phyloP scores from a whole-genome alignment of 2,888 invertebrate species.

The Callinectes sapidus region DNA sequence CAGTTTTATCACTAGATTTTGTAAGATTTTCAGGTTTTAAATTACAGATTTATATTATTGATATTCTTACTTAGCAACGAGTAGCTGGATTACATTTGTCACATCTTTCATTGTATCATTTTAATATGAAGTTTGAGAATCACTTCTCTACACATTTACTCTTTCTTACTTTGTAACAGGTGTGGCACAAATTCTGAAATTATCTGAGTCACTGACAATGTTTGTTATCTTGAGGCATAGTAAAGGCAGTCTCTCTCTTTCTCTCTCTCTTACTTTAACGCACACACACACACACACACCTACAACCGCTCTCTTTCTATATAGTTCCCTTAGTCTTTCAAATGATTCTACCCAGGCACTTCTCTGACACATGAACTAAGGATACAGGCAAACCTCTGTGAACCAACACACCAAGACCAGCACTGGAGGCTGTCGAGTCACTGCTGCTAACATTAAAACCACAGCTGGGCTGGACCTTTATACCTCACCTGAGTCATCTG shows the following conservation, averaged over 20 bases:
- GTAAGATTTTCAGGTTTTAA: no score
- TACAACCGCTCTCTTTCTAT: neutral
- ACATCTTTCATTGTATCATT: no score
- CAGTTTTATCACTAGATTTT: no score
- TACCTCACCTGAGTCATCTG: neutral
- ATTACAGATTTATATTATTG: no score
- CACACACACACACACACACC: neutral
- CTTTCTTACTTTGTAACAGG: neutral
- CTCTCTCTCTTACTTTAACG: neutral
- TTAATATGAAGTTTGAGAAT: no score
- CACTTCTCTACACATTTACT: neutral
- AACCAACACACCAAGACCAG: neutral
- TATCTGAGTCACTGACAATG: neutral
- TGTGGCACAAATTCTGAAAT: neutral
- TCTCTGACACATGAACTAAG: constrained; percentile 14
- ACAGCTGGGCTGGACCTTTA: neutral
- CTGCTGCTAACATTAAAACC: neutral
- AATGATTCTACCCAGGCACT: constrained; percentile 4
- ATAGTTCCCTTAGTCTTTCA: neutral
- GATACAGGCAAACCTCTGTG: constrained; percentile 6
- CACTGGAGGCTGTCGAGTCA: neutral
- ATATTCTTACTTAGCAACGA: no score
- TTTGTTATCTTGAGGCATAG: neutral
- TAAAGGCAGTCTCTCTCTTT: neutral
- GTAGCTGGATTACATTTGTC: no score